Base-by-base conservation (phyloP, 2,113 vertebrate species). In the Elgaria multicarinata region DNA sequence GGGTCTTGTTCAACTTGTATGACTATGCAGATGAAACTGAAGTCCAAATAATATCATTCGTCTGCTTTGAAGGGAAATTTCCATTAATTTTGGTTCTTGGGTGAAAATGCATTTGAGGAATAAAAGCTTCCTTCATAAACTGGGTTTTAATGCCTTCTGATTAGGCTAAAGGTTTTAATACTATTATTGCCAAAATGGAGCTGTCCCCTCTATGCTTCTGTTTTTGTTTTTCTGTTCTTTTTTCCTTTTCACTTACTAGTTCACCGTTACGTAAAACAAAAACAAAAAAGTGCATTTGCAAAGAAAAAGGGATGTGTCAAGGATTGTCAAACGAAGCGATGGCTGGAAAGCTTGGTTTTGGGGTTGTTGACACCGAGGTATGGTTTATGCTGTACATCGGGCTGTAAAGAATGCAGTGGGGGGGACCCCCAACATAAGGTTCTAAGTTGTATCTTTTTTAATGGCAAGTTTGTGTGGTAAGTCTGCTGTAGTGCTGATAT, bases 401-500 rank as follows among this genome's bases (percentile, higher is more conserved):
- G 95, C 44, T 94, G 87, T 91, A 55, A 91, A 89, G 89, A 82
- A 95, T 83, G 88, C 92, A 50, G 24, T 20, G 22, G 94, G 84
- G n/a, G n/a, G n/a, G n/a, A n/a, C n/a, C n/a, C n/a, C 28, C 72
- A 93, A 79, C 93, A 85, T 87, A 93, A 90, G 83, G 74, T 94
- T 95, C 88, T 67, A 80, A 94, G 88, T 91, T 95, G 93, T 93
- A 69, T 92, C 95, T 87, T 94, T 92, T 96, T 86, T 93, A 92
- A 95, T 94, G 95, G 93, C 94, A 92, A 96, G 92, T 95, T 69
- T 95, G 95, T 95, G 94, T 95, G 93, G 93, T 93, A 96, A 95
- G 96, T 97, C 94, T 96, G 97, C 96, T 96, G 95, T 97, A 96
- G 96, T 96, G 93, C 94, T 92, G 84, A 93, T 95, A 87, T 96